A percentile compares a stretch with the other conserved stretches of the same genome.
Evolutionary conservation across 37 sponge, comb jelly and placozoan genomes (phyloP).

Genomic region (Spongilla lacustris): DNA sequence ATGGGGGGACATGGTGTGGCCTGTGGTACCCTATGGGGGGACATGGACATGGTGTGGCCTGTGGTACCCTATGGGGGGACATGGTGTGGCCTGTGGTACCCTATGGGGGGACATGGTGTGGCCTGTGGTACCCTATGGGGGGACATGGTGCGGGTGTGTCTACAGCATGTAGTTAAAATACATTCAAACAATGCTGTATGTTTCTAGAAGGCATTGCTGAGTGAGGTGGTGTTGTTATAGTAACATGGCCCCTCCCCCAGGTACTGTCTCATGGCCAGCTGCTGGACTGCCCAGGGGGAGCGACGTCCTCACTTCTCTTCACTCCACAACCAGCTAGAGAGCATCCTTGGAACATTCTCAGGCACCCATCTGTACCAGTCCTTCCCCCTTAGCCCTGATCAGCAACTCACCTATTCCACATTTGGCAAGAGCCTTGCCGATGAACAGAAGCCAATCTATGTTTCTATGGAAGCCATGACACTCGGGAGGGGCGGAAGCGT

Average conservation of each 20-base stretch:
- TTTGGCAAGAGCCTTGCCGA: background rate
- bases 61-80: too few relatives aligned
- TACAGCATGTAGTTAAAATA: too few relatives aligned
- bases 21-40: too few relatives aligned
- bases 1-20: too few relatives aligned
- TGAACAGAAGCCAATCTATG: background rate
- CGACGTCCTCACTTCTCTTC: constrained; percentile 51
- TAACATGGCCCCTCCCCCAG: constrained; percentile 7
- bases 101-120: too few relatives aligned
- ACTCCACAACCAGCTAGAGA: constrained; percentile 4
- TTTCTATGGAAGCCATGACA: background rate
- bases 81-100: too few relatives aligned
- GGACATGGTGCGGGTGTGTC: too few relatives aligned
- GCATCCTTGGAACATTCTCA: background rate
- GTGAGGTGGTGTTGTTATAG: too few relatives aligned
- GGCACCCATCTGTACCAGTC: background rate
- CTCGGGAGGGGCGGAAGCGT: background rate
- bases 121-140: too few relatives aligned
- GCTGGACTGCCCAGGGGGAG: constrained; percentile 48
- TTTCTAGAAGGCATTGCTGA: too few relatives aligned
- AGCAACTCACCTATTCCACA: background rate
- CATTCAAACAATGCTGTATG: too few relatives aligned
- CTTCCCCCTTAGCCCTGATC: background rate
- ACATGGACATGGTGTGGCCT: too few relatives aligned
- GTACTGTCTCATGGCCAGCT: constrained; percentile 34